Evolutionary conservation across 1,140 invertebrate genomes (phyloP).

Genomic region (Chlorops oryzae): DNA sequence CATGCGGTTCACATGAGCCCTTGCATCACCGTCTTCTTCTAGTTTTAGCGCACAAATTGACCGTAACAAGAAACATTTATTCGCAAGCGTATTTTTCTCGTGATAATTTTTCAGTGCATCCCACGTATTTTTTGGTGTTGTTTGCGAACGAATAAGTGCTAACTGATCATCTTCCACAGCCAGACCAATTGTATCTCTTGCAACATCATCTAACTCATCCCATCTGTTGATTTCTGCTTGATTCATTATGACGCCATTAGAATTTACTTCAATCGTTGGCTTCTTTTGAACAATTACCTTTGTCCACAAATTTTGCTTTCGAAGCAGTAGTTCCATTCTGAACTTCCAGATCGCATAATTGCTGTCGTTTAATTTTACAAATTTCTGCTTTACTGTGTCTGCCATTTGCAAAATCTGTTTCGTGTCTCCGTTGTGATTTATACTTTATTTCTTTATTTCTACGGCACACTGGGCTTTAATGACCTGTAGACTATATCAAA

Average conservation of each 20-base stretch:
- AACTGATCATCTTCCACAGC: conserved; percentile 15
- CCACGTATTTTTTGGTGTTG: conserved; percentile 13
- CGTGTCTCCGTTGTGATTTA: no score
- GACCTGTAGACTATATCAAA: no score
- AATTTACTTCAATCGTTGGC: background rate
- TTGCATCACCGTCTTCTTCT: conserved; percentile 6
- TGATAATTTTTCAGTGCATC: conserved; percentile 11
- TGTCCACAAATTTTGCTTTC: conserved; percentile 12
- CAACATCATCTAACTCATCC: conserved; percentile 6
- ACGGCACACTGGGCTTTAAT: no score
- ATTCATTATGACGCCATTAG: conserved; percentile 1
- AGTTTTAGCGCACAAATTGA: conserved; percentile 7
- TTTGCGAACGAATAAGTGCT: conserved; percentile 4
- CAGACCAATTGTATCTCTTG: conserved; percentile 10
- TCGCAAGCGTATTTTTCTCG: conserved; percentile 2
- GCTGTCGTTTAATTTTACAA: no score
- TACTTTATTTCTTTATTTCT: no score
- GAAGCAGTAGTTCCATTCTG: no score
- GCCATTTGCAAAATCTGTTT: no score
- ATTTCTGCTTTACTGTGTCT: no score
- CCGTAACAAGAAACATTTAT: conserved; percentile 2
- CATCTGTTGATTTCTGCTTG: background rate
- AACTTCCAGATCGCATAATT: no score
- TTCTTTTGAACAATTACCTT: background rate
- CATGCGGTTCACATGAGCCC: conserved; percentile 2